These are phyloP conservation scores for Eriocheir sinensis DNA, from an alignment of 1,140 invertebrate species.

Conservation along the genomic window DNA sequence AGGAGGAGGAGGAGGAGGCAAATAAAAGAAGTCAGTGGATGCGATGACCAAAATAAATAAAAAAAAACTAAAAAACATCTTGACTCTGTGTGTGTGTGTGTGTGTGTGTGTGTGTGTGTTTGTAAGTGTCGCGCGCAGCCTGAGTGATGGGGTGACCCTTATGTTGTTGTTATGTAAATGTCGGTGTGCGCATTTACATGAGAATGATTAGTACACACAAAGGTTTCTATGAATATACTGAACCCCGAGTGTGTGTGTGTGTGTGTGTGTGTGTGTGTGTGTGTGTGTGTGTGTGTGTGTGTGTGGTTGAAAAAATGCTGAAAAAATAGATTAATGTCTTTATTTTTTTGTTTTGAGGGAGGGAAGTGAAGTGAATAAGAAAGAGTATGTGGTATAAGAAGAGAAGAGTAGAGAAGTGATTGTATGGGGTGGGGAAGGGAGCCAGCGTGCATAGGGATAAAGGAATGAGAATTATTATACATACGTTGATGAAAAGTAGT, in stretches of 20 bases:
- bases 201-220: not conserved
- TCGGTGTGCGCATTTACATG: not conserved
- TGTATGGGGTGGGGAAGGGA: too few relatives aligned
- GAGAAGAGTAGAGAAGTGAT: too few relatives aligned
- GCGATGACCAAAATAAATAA: not conserved
- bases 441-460: too few relatives aligned
- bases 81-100: not conserved
- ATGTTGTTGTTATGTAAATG: not conserved
- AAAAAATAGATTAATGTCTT: too few relatives aligned
- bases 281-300: not conserved
- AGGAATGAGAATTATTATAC: too few relatives aligned
- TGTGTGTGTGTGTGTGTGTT: not conserved
- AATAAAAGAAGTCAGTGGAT: not conserved
- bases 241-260: not conserved
- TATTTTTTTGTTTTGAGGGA: too few relatives aligned
- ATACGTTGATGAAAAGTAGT: too few relatives aligned
- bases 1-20: not conserved
- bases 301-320: too few relatives aligned
- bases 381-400: too few relatives aligned
- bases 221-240: slow-evolving; percentile 25
- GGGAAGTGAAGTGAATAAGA: too few relatives aligned
- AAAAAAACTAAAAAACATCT: not conserved
- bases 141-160: not conserved
- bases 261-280: not conserved
- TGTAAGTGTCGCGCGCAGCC: not conserved